phyloP scores from a whole-genome alignment of 92 coral and sea anemone species.

The Palythoa grandiflora region DNA sequence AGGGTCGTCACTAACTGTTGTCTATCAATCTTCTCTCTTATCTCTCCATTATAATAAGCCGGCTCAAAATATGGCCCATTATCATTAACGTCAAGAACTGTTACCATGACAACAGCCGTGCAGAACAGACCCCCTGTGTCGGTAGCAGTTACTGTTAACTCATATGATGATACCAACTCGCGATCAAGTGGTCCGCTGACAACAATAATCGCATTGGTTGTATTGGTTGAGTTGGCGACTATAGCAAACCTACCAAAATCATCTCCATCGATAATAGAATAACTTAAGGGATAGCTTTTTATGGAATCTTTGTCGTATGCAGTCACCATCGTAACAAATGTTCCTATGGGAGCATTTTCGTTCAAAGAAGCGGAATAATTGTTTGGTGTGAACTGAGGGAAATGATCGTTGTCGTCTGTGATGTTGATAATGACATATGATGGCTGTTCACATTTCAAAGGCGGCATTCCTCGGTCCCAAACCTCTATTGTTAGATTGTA shows the following conservation, averaged over 20 bases:
- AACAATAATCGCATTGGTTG: conserved; percentile 58
- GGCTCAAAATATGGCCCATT: conserved; percentile 86
- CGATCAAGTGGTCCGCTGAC: conserved; percentile 70
- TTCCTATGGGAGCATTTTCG: conserved; percentile 79
- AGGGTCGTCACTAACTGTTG: conserved; percentile 79
- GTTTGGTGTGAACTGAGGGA: conserved; percentile 79
- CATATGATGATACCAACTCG: conserved; percentile 66
- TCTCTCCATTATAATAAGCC: conserved; percentile 71
- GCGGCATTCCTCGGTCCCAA: conserved; percentile 83
- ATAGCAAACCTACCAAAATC: conserved; percentile 69
- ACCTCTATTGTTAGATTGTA: conserved; percentile 84
- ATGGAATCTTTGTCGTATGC: conserved; percentile 73
- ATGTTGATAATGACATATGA: conserved; percentile 72
- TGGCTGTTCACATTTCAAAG: conserved; percentile 50
- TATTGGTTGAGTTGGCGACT: conserved; percentile 54
- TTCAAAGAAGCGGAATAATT: conserved; percentile 59
- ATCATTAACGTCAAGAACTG: conserved; percentile 87
- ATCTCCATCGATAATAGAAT: conserved; percentile 76
- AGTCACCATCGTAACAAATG: conserved; percentile 66
- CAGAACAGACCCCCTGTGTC: conserved; percentile 69
- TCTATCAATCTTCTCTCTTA: conserved; percentile 67
- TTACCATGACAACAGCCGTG: conserved; percentile 69
- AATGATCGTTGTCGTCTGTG: conserved; percentile 82
- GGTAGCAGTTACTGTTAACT: conserved; percentile 60
- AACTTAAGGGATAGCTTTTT: conserved; percentile 64